These are phyloP conservation scores for Lasioglossum pauxillum DNA, from an alignment of 2,888 invertebrate genomes.

Conservation along the genomic window DNA sequence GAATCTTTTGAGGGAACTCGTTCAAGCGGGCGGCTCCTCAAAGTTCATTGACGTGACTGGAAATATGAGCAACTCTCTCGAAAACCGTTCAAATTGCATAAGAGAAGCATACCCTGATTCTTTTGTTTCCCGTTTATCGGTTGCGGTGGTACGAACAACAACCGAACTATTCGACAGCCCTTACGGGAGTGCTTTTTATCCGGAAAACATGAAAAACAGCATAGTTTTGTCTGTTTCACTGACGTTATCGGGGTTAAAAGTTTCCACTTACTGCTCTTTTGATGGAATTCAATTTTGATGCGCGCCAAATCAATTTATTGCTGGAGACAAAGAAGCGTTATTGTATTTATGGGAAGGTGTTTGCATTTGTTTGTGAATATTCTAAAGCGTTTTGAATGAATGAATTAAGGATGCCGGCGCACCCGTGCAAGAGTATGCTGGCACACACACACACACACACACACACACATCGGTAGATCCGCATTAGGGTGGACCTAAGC, in stretches of 20 bases:
- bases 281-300: neutral
- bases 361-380: neutral
- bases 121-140: conserved; percentile 6
- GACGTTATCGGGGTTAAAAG: neutral
- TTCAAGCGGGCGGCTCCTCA: neutral
- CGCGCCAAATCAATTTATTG: neutral
- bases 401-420: no score
- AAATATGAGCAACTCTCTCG: conserved; percentile 5
- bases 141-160: neutral
- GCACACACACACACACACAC: no score
- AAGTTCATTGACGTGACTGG: conserved; percentile 1
- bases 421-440: no score
- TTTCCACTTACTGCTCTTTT: neutral
- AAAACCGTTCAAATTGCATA: conserved; percentile 8
- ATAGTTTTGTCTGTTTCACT: neutral
- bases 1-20: conserved; percentile 8
- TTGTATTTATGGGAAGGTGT: neutral
- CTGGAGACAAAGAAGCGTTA: no score
- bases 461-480: no score
- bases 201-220: neutral
- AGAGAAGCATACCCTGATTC: neutral
- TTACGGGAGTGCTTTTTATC: neutral
- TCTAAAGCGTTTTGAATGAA: neutral
- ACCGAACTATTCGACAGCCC: neutral
- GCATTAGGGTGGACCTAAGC: no score